Evolutionary conservation across 2,797 vertebrate species (phyloP).

Genomic region (Pipistrellus kuhlii): DNA sequence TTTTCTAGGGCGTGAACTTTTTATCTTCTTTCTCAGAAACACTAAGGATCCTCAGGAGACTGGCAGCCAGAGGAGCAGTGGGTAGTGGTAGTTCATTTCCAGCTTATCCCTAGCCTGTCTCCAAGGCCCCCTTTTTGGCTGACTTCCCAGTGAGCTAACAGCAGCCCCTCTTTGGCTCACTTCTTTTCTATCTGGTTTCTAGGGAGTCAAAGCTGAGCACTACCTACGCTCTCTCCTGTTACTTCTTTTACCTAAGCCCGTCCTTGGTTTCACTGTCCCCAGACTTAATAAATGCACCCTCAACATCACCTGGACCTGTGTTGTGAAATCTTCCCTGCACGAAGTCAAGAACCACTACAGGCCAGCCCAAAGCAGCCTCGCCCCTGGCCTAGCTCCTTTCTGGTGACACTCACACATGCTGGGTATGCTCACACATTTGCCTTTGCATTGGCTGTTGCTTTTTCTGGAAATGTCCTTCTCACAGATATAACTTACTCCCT

Average conservation of each 20-base stretch:
- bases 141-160: not conserved
- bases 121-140: not conserved
- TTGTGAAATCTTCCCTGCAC: not conserved
- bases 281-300: not conserved
- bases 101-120: not conserved
- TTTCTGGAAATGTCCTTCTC: not conserved
- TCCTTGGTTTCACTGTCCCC: not conserved
- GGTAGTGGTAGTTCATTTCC: not conserved
- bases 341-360: not conserved
- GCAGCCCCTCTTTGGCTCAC: not conserved
- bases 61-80: not conserved
- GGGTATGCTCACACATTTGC: not conserved
- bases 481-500: not conserved
- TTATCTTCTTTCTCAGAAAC: not conserved
- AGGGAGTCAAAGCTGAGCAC: not conserved
- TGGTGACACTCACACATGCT: not conserved
- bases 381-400: not conserved
- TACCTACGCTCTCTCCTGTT: not conserved
- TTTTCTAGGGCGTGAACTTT: not conserved
- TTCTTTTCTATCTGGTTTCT: not conserved
- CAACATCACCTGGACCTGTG: not conserved
- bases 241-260: not conserved
- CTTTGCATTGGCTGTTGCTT: not conserved
- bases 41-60: not conserved
- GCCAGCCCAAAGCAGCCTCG: not conserved